Evolutionary conservation across 2,113 vertebrate species (phyloP).

Genomic region (Periophthalmus modestus): DNA sequence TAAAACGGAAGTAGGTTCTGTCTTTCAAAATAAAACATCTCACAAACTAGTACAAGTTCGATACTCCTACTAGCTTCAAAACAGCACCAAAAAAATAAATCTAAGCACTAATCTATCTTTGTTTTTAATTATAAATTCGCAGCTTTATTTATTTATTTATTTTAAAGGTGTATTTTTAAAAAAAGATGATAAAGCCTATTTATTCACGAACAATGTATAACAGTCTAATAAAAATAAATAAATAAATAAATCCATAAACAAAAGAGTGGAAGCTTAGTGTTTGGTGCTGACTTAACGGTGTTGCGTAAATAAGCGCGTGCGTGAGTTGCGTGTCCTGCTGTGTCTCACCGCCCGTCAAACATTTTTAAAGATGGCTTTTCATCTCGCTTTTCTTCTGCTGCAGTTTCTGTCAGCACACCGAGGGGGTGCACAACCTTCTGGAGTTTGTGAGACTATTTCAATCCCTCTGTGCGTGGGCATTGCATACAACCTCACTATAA

Average conservation of each 20-base stretch:
- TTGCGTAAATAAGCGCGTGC: not conserved
- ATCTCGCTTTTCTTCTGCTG: constrained; percentile 54
- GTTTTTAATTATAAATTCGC: no score
- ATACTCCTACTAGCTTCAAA: no score
- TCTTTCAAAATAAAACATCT: constrained; percentile 44
- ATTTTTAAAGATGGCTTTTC: constrained; percentile 56
- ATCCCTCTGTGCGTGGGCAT: constrained; percentile 94
- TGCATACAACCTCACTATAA: constrained; percentile 93
- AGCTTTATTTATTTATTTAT: no score
- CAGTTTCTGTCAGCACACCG: no score
- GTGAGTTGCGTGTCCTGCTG: not conserved
- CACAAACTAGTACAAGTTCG: not conserved
- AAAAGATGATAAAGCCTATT: no score
- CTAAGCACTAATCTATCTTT: no score
- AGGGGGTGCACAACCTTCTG: constrained; percentile 88
- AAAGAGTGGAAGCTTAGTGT: no score
- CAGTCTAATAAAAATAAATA: no score
- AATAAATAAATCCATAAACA: no score
- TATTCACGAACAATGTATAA: no score
- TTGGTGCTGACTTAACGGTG: not conserved
- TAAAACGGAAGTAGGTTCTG: constrained; percentile 8
- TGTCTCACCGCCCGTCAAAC: not conserved
- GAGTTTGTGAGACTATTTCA: constrained; percentile 92
- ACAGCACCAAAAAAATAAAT: no score
- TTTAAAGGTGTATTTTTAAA: no score